phyloP scores from a whole-genome alignment of 2,888 invertebrate genomes.

The Cheilosia impressa region DNA sequence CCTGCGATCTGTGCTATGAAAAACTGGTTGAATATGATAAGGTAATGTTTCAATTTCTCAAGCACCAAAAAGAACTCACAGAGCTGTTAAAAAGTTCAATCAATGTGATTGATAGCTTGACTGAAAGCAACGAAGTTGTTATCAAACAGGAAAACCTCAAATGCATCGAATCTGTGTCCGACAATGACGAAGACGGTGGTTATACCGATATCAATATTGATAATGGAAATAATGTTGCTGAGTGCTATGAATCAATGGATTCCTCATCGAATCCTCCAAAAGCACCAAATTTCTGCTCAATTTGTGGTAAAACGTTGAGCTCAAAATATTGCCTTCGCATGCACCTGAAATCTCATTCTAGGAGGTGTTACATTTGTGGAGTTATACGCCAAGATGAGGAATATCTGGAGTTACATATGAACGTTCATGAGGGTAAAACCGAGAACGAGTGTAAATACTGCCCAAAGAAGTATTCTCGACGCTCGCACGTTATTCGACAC shows the following conservation, averaged over 20 bases:
- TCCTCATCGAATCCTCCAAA: not conserved
- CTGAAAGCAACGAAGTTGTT: not conserved
- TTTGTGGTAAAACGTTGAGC: constrained; percentile 25
- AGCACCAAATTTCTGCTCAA: constrained; percentile 6
- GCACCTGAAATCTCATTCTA: constrained; percentile 23
- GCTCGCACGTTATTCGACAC: constrained; percentile 80
- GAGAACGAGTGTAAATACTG: constrained; percentile 81
- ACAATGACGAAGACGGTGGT: not conserved
- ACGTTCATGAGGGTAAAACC: constrained; percentile 80
- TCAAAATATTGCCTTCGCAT: constrained; percentile 19
- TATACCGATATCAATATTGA: not conserved
- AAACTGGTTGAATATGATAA: constrained; percentile 80
- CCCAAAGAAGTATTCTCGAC: constrained; percentile 79
- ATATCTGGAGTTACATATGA: constrained; percentile 81
- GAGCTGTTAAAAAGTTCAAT: constrained; percentile 78
- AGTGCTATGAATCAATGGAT: not conserved
- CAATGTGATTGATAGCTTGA: constrained; percentile 58
- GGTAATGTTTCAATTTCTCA: constrained; percentile 80
- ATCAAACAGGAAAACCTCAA: no score
- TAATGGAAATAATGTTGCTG: constrained; percentile 39
- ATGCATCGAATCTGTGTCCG: no score
- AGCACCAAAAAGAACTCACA: constrained; percentile 79
- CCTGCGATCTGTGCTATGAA: constrained; percentile 79
- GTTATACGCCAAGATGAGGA: constrained; percentile 80
- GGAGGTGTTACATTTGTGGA: constrained; percentile 79